A percentile compares a stretch with the other conserved stretches of the same genome.
Conservation (phyloP, 1,140 invertebrate species). For the Cotesia typhae region DNA sequence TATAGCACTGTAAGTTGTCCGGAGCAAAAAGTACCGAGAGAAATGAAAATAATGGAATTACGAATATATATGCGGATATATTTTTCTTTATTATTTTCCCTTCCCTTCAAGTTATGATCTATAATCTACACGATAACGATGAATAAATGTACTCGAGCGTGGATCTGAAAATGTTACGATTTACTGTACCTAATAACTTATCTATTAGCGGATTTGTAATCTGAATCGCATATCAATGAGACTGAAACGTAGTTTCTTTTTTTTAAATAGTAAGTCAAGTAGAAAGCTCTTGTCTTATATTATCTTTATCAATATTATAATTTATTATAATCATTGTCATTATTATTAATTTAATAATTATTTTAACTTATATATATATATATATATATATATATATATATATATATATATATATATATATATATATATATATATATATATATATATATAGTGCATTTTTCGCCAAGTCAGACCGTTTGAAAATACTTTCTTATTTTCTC, state of each 20-base stretch:
- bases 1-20: conserved; percentile 4
- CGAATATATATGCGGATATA: conserved; percentile 29
- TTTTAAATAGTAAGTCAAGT: not conserved
- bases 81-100: not conserved
- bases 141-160: conserved; percentile 53
- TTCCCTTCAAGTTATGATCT: too few relatives aligned
- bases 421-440: too few relatives aligned
- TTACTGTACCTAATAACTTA: conserved; percentile 2
- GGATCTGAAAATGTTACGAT: conserved; percentile 47
- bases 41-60: conserved; percentile 31
- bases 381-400: too few relatives aligned
- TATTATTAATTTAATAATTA: too few relatives aligned
- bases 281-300: not conserved
- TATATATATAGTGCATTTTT: too few relatives aligned
- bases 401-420: too few relatives aligned
- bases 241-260: conserved; percentile 29
- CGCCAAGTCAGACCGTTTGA: too few relatives aligned
- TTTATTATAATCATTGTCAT: too few relatives aligned
- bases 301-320: too few relatives aligned
- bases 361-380: too few relatives aligned
- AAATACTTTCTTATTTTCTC: too few relatives aligned
- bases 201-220: conserved; percentile 21
- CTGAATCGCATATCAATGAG: conserved; percentile 26
- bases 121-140: conserved; percentile 23
- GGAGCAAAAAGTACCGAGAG: conserved; percentile 44